These are phyloP conservation scores for Athalia circularis DNA, from an alignment of 2,888 invertebrate genomes.

Conservation along the genomic window DNA sequence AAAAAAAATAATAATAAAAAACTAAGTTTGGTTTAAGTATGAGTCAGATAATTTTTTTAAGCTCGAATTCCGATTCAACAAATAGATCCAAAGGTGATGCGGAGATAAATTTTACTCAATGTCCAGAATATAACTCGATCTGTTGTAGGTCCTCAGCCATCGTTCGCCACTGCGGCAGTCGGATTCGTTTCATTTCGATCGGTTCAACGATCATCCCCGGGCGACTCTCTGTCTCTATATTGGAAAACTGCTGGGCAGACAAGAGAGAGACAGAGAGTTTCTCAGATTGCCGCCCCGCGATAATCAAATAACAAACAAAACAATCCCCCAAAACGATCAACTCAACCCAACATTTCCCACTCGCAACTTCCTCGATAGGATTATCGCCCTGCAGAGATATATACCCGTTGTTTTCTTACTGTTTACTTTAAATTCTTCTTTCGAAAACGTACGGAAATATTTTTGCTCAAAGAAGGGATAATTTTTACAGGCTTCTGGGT, in stretches of 20 bases:
- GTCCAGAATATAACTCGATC: slow-evolving; percentile 36
- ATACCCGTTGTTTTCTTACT: too few relatives aligned
- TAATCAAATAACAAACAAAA: slow-evolving; percentile 14
- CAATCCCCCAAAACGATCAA: neutral
- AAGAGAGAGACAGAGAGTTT: neutral
- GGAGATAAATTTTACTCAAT: slow-evolving; percentile 34
- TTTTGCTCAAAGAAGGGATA: too few relatives aligned
- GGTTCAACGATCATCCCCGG: neutral
- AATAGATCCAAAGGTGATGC: neutral
- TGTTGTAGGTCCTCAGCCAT: slow-evolving; percentile 29
- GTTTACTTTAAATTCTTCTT: too few relatives aligned
- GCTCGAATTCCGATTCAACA: too few relatives aligned
- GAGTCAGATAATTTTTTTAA: too few relatives aligned
- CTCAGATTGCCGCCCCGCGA: slow-evolving; percentile 2
- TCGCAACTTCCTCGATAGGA: too few relatives aligned
- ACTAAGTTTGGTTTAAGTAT: too few relatives aligned
- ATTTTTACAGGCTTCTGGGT: too few relatives aligned
- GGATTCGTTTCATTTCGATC: slow-evolving; percentile 34
- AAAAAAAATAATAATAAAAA: too few relatives aligned
- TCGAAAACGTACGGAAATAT: too few relatives aligned
- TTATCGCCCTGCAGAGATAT: too few relatives aligned
- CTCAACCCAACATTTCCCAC: too few relatives aligned
- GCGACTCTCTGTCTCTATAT: neutral
- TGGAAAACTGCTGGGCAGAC: neutral
- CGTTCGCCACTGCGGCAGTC: neutral